Base-by-base conservation (phyloP, 1,140 invertebrate species). In the Dinothrombium tinctorium region DNA sequence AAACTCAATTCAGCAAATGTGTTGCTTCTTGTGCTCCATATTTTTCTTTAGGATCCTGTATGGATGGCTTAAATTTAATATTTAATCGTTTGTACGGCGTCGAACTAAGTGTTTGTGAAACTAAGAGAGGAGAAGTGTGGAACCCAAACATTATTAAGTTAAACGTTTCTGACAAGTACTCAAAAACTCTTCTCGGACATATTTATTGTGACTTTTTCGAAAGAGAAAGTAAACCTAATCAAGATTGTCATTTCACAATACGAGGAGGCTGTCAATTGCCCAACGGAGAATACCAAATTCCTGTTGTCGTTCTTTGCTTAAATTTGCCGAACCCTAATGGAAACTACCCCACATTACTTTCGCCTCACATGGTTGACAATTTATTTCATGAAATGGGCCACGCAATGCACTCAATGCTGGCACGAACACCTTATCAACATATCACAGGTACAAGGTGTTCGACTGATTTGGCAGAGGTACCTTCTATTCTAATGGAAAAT, bases 331-430 rank as follows among this genome's bases (percentile, higher is more conserved):
- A 69, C 2, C 73, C 79, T 1, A 43, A 44, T 63, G 37, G 40
- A 44, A 69, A 24, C 23, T 44, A 40, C 11, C 86, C 84, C 2
- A 74, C 77, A 24, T 60, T 94, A 26, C 62, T 98, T 17, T 72
- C 69, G 25, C 76, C 80, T 1, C 66, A 70, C 12, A 73, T 78
- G 45, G 73, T 95, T 9, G 89, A 98, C 56, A 96, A 95, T 63
- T 61, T 98, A 22, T 98, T 98, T 60, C 94, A 99, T 56, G 92
- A 98, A 66, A 81, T 95, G 76, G 92, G 92, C 0, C 94, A 99
- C 64, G 94, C 92, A 5, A 76, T 99, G 66, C 94, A 98, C 60
- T 96, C 90, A 4, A 96, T 98, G 86, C 58, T 99, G 38, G 92
- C 78, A 6, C 67, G 83, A 48, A 92, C 90, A 0, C 68, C 72